Evolutionary conservation across 1,140 invertebrate genomes (phyloP), one percentile per base, ranked within the genome.

Genomic region (Drosophila bocqueti): DNA sequence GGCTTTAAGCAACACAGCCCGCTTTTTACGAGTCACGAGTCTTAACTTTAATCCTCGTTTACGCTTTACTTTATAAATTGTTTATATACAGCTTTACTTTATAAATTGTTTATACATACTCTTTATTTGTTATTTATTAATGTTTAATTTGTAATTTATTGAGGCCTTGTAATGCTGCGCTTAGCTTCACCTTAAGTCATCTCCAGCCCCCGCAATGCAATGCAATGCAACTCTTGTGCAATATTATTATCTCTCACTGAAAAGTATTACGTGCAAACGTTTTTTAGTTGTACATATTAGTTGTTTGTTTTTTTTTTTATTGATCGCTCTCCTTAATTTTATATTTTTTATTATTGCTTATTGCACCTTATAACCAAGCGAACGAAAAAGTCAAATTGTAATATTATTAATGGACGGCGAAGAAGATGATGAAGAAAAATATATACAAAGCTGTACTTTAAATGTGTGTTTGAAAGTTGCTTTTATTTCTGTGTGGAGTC

Each of bases 301-400:
- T 55, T 55, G 54, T 21, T 69, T 26, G n/a, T 42, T 40, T 38
- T 66, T 57, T 26, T 31, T 47, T 57, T 68, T 46, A 71, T 3
- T 21, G n/a, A 50, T 26, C 40, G 10, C 43, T 50, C 36, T 61
- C 31, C 47, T 64, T 64, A n/a, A 46, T 42, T 55, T 55, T 36
- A 26, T 54, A 4, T 49, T n/a, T n/a, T 46, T 46, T 18, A 38
- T 46, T 34, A 40, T 45, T 21, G 54, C 47, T 18, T 52, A 77
- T 69, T 69, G 76, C 40, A 55, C 54, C 15, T 24, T 24, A 3
- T 55, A 55, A 55, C 21, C 54, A 16, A 55, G 26, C 54, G 54
- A 55, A 55, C 21, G 29, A 77, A 77, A 55, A 38, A 77, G 66
- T 79, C 76, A 71, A 79, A 78, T 78, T 78, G 76, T 78, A 78